Conservation (phyloP, 2,888 invertebrate genomes). For the Pammene aurita region DNA sequence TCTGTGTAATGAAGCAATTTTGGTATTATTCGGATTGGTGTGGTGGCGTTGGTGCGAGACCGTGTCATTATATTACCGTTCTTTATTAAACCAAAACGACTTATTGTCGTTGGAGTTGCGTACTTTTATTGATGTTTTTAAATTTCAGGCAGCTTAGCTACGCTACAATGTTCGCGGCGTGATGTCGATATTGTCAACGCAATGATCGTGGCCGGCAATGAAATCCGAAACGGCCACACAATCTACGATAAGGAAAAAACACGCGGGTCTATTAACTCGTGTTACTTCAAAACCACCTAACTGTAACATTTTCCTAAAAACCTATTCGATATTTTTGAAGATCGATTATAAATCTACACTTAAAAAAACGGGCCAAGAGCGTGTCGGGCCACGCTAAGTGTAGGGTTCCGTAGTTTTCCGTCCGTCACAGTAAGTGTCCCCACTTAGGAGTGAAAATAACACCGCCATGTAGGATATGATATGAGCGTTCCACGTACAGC, state of each 20-base stretch:
- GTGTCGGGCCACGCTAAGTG: too few species aligned
- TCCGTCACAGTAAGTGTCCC: too few species aligned
- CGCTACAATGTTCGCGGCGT: slow-evolving; percentile 35
- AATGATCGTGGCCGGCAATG: slow-evolving; percentile 41
- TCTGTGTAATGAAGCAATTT: slow-evolving; percentile 40
- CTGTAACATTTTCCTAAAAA: slow-evolving; percentile 8
- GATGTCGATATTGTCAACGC: slow-evolving; percentile 39
- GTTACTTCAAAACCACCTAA: slow-evolving; percentile 1
- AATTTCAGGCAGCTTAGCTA: background rate
- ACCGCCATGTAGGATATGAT: too few species aligned
- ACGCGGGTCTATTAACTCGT: background rate
- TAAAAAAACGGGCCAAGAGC: too few species aligned
- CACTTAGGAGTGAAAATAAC: too few species aligned
- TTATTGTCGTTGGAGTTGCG: background rate
- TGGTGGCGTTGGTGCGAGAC: slow-evolving; percentile 50
- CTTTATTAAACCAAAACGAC: slow-evolving; percentile 9
- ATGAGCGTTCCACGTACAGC: too few species aligned
- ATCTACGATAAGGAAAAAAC: slow-evolving; percentile 37
- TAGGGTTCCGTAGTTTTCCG: too few species aligned
- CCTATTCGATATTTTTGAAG: too few species aligned
- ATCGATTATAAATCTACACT: too few species aligned
- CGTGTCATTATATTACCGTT: slow-evolving; percentile 31
- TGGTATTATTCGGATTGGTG: slow-evolving; percentile 32
- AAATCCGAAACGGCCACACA: slow-evolving; percentile 43
- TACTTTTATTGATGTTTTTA: background rate